phyloP scores from a whole-genome alignment of 2,888 invertebrate genomes.

The Drosophila mimetica region DNA sequence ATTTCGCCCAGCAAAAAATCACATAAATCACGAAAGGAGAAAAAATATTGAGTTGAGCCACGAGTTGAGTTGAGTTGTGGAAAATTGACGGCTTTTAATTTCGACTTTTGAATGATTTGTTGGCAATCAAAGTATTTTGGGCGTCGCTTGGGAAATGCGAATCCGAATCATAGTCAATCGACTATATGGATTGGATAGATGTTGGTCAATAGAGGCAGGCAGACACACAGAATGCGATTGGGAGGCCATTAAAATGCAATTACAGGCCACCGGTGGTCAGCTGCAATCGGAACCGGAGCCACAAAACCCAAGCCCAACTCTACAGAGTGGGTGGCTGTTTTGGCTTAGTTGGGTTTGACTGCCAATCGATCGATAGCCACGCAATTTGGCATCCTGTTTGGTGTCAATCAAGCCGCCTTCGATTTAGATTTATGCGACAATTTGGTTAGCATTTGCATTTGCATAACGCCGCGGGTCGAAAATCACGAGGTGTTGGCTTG shows the following conservation, averaged over 20 bases:
- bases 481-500: constrained; percentile 40
- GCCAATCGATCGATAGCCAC: constrained; percentile 45
- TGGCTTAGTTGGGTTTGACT: constrained; percentile 5
- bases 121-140: constrained; percentile 47
- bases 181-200: constrained; percentile 21
- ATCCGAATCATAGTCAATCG: constrained; percentile 7
- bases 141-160: constrained; percentile 43
- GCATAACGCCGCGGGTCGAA: constrained; percentile 49
- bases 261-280: constrained; percentile 39
- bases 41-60: constrained; percentile 7
- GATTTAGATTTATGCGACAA: constrained; percentile 53
- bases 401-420: constrained; percentile 64
- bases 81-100: constrained; percentile 64
- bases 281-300: constrained; percentile 7
- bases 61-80: constrained; percentile 8
- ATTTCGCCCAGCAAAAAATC: constrained; percentile 29
- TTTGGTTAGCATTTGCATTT: constrained; percentile 60
- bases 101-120: constrained; percentile 64
- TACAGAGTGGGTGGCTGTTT: constrained; percentile 34
- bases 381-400: constrained; percentile 71
- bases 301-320: constrained; percentile 4
- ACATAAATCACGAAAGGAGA: constrained; percentile 58
- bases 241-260: constrained; percentile 77
- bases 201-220: constrained; percentile 47
- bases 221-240: constrained; percentile 39